Percentiles rank a stretch among this genome's conserved stretches.
These are phyloP conservation scores for Galeopterus variegatus DNA, from an alignment of 2,113 vertebrate species.

Conservation along the genomic window DNA sequence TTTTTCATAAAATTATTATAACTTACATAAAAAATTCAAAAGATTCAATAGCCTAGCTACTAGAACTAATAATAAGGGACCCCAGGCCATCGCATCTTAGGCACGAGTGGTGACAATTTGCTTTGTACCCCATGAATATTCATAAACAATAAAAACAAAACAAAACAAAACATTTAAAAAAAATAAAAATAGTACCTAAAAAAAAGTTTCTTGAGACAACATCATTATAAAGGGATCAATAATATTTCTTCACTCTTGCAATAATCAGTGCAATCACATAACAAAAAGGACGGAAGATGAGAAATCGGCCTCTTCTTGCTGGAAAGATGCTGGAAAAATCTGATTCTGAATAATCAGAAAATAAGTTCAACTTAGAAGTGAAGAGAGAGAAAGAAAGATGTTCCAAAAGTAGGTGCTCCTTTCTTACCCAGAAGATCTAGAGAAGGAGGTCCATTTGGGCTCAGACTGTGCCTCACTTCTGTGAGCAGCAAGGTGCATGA, in stretches of 20 bases:
- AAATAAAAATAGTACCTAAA: too few species aligned
- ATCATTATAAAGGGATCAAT: neutral
- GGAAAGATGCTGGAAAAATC: neutral
- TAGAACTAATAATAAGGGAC: neutral
- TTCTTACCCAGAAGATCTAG: neutral
- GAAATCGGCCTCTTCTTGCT: neutral
- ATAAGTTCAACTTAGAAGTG: neutral
- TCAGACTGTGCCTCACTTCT: neutral
- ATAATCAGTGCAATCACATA: neutral
- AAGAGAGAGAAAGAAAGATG: neutral
- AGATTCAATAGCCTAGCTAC: neutral
- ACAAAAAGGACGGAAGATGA: neutral
- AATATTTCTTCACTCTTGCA: neutral
- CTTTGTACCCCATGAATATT: too few species aligned
- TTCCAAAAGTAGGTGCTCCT: neutral
- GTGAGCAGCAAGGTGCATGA: neutral
- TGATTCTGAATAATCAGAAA: neutral
- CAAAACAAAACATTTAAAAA: too few species aligned
- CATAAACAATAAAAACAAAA: too few species aligned
- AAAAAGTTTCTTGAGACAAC: neutral
- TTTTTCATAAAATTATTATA: neutral
- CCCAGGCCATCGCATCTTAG: neutral
- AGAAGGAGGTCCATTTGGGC: neutral
- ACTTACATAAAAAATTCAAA: slow-evolving; percentile 19
- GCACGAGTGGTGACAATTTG: too few species aligned